A percentile compares a stretch with the other conserved stretches of the same genome.
Evolutionary conservation across 1,140 invertebrate genomes (phyloP).

Genomic region (Eufriesea mexicana): DNA sequence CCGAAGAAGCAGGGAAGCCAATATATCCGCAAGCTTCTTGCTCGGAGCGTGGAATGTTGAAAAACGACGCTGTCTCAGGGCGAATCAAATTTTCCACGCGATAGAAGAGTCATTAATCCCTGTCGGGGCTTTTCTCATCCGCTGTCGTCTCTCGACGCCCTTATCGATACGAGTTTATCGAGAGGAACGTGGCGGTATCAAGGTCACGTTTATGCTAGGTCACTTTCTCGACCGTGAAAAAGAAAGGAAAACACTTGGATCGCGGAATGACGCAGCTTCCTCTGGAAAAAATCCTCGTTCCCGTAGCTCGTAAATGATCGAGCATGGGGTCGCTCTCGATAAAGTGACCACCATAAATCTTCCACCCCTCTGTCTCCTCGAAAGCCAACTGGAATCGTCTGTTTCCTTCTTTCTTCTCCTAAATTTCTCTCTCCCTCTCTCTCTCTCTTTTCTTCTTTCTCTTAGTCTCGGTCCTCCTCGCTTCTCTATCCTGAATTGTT

Average conservation of each 20-base stretch:
- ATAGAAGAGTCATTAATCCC: constrained; percentile 12
- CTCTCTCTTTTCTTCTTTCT: not conserved
- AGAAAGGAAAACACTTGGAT: not conserved
- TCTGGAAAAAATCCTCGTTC: not conserved
- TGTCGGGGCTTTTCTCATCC: not conserved
- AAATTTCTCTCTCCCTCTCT: not conserved
- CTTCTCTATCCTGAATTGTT: not conserved
- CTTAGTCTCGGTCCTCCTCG: too few species aligned
- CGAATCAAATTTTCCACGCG: constrained; percentile 22
- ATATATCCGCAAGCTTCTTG: not conserved
- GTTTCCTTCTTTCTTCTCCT: constrained; percentile 31
- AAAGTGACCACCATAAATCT: constrained; percentile 64
- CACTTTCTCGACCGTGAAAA: not conserved
- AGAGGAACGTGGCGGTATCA: not conserved
- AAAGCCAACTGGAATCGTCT: constrained; percentile 56
- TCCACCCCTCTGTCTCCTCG: constrained; percentile 3
- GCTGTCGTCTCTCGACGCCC: not conserved
- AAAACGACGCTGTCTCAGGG: not conserved
- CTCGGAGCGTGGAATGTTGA: not conserved
- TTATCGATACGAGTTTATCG: constrained; percentile 19
- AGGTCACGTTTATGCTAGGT: constrained; percentile 25
- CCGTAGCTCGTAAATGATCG: constrained; percentile 47
- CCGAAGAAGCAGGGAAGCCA: not conserved
- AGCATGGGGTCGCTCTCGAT: constrained; percentile 52
- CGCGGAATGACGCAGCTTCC: not conserved